phyloP scores from a whole-genome alignment of 2,113 vertebrate genomes.

The Campylomormyrus tamandua region DNA sequence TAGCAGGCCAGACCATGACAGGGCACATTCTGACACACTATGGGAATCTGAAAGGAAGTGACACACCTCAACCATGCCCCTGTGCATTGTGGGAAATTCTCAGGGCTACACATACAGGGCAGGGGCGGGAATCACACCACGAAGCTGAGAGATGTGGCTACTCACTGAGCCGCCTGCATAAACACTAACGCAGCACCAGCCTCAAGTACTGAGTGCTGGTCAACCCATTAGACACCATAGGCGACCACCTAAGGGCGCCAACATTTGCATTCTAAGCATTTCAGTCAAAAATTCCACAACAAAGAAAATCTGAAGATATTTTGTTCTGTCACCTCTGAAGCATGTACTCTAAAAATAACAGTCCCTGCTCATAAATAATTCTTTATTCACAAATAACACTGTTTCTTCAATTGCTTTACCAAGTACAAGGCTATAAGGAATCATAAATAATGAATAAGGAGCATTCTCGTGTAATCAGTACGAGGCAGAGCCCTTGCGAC shows the following conservation, averaged over 20 bases:
- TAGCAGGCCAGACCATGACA: background rate
- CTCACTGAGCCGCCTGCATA: background rate
- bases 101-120: background rate
- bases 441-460: background rate
- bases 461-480: background rate
- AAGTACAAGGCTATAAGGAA: background rate
- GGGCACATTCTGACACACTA: background rate
- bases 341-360: background rate
- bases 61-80: background rate
- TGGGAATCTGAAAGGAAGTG: background rate
- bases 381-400: background rate
- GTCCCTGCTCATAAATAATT: background rate
- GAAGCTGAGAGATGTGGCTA: background rate
- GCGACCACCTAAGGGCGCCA: too few relatives aligned
- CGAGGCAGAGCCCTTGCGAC: background rate
- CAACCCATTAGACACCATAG: background rate
- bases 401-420: constrained; percentile 8
- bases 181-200: background rate
- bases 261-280: background rate
- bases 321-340: background rate
- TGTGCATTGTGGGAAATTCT: background rate
- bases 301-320: background rate
- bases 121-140: background rate
- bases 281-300: background rate
- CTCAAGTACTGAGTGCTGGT: background rate